Percentiles rank a stretch among this genome's conserved stretches.
Conservation (phyloP, 2,888 invertebrate genomes). For the Mythimna impura region DNA sequence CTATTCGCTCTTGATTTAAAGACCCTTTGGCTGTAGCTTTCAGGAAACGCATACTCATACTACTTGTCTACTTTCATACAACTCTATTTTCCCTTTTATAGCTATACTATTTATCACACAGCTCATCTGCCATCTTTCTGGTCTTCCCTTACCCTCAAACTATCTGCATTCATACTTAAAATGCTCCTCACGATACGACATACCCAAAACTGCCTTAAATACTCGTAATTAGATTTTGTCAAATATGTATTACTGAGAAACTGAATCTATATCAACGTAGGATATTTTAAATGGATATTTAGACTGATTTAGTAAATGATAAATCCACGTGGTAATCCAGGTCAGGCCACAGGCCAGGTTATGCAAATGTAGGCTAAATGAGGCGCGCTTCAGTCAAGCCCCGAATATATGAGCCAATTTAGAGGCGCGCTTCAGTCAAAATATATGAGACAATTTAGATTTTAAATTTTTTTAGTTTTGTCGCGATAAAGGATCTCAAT, state of each 20-base stretch:
- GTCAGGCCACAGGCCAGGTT: constrained; percentile 42
- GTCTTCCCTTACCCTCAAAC: background rate
- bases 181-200: background rate
- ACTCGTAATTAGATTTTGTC: background rate
- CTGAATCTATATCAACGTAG: background rate
- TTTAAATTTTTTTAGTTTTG: constrained; percentile 16
- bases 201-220: background rate
- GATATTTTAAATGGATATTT: constrained; percentile 1
- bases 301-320: constrained; percentile 22
- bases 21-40: too few species aligned
- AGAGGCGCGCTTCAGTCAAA: background rate
- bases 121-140: background rate
- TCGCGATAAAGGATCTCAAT: background rate
- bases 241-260: background rate
- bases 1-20: too few species aligned
- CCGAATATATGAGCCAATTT: constrained; percentile 39
- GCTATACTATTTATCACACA: background rate
- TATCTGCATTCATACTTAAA: background rate
- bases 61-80: background rate
- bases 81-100: background rate
- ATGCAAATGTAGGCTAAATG: constrained; percentile 59
- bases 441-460: constrained; percentile 42
- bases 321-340: constrained; percentile 54
- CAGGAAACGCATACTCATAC: too few species aligned
- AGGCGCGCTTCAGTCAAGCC: constrained; percentile 30